phyloP scores from a whole-genome alignment of 2,113 vertebrate genomes.

The Psilopogon haemacephalus region DNA sequence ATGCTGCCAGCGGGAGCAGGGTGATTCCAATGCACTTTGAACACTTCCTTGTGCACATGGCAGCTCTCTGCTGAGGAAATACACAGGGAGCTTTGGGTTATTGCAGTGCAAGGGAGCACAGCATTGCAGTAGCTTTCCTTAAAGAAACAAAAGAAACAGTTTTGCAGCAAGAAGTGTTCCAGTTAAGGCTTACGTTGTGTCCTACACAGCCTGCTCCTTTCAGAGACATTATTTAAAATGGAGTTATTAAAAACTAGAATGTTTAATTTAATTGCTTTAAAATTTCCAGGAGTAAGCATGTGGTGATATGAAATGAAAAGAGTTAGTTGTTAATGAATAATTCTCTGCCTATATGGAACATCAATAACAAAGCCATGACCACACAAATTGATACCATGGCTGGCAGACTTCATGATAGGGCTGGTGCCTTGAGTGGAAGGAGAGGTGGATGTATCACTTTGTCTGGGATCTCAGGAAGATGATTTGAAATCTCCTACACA shows the following conservation, averaged over 20 bases:
- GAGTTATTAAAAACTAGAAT: background rate
- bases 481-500: background rate
- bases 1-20: conserved; percentile 60
- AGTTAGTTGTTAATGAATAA: background rate
- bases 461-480: background rate
- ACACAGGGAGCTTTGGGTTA: background rate
- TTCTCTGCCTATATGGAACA: background rate
- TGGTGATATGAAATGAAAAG: background rate
- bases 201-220: background rate
- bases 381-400: background rate
- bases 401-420: background rate
- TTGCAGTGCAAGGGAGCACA: fast-evolving
- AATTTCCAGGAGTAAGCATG: background rate
- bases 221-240: background rate
- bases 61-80: background rate
- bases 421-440: background rate
- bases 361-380: background rate
- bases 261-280: background rate
- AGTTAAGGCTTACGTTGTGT: background rate
- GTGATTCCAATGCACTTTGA: conserved; percentile 50
- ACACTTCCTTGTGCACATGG: conserved; percentile 66
- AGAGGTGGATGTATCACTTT: fast-evolving
- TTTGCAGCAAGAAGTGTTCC: background rate
- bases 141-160: background rate
- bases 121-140: background rate